Evolutionary conservation across 2,113 vertebrate species (phyloP).

Genomic region (Aleadryas rufinucha): DNA sequence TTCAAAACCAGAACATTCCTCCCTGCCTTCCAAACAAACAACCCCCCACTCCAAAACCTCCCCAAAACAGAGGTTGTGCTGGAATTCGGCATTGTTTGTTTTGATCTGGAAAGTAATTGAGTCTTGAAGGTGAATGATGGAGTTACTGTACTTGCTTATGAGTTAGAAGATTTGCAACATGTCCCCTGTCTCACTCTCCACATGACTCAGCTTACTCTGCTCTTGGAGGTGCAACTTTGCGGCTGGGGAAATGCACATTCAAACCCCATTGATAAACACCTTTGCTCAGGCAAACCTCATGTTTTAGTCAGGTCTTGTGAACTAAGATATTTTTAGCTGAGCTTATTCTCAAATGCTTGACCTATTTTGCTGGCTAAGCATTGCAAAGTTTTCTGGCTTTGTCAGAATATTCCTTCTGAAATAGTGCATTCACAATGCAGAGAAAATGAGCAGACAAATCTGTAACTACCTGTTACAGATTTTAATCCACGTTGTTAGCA

Average conservation of each 20-base stretch:
- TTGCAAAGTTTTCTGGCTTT: not conserved
- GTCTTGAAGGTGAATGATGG: not conserved
- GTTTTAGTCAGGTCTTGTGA: not conserved
- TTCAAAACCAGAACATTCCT: not conserved
- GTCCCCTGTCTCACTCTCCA: not conserved
- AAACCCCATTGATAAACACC: not conserved
- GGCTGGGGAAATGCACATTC: not conserved
- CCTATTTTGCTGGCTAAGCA: not conserved
- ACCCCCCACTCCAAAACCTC: not conserved
- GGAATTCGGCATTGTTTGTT: not conserved
- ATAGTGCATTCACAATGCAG: not conserved
- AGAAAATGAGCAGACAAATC: not conserved
- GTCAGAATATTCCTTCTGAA: not conserved
- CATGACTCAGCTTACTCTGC: not conserved
- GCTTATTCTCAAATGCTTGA: not conserved
- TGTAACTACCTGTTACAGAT: not conserved
- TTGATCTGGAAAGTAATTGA: not conserved
- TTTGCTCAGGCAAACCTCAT: not conserved
- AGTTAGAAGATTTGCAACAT: not conserved
- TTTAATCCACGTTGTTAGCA: not conserved
- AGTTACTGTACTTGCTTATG: not conserved
- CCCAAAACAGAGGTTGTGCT: not conserved
- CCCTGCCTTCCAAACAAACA: rapidly evolving
- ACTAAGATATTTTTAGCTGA: not conserved
- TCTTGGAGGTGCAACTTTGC: not conserved